These are phyloP conservation scores for Nasonovia ribisnigri DNA, from an alignment of 2,888 invertebrate genomes.

Conservation along the genomic window DNA sequence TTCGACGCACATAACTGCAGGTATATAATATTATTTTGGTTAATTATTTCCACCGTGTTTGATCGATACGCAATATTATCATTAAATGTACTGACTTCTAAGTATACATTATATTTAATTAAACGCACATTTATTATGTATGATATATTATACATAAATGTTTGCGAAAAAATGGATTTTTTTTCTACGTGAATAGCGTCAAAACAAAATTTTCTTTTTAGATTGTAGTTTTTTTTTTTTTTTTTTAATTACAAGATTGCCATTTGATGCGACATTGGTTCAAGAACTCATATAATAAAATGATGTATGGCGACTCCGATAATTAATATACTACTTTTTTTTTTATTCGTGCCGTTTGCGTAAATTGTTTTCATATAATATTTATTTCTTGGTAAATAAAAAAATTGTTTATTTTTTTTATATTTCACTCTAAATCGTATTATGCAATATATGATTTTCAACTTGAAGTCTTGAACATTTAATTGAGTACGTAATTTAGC, in stretches of 20 bases:
- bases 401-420: neutral
- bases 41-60: neutral
- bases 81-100: neutral
- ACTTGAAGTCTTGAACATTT: constrained; percentile 6
- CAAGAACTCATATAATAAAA: neutral
- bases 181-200: neutral
- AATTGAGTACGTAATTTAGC: neutral
- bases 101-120: neutral
- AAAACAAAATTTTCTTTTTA: constrained; percentile 15
- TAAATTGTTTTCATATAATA: constrained; percentile 21
- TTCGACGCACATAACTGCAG: neutral
- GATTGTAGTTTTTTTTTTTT: neutral
- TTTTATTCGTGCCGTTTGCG: neutral
- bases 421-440: neutral
- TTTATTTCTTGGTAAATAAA: constrained; percentile 9
- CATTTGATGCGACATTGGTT: constrained; percentile 1
- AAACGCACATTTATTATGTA: neutral
- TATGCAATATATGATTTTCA: neutral
- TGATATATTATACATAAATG: neutral
- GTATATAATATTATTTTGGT: neutral
- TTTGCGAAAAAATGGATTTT: neutral
- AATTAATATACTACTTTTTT: constrained; percentile 16
- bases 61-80: neutral
- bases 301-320: neutral
- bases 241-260: neutral